Conservation (phyloP, 2,797 vertebrate species). For the Sciurus carolinensis region DNA sequence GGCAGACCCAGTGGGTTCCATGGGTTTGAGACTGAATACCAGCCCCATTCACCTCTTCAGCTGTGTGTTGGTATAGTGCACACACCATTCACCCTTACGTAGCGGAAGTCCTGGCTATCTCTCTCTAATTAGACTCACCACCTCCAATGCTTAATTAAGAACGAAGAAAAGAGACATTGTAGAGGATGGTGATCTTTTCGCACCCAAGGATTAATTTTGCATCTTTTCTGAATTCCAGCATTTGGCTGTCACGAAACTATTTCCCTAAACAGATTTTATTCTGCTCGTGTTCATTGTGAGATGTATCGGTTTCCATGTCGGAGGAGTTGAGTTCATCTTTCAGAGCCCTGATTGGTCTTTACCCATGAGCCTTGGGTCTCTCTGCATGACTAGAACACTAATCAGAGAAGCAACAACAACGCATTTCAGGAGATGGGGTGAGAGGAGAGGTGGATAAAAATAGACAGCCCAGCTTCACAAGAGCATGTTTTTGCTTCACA, state of each 20-base stretch:
- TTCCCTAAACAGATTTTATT: conserved; percentile 65
- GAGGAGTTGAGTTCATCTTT: conserved; percentile 64
- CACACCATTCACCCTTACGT: neutral
- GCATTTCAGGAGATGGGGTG: conserved; percentile 23
- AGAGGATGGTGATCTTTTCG: neutral
- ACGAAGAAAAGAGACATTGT: neutral
- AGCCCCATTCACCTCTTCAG: neutral
- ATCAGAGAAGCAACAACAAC: conserved; percentile 66
- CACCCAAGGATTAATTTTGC: conserved; percentile 45
- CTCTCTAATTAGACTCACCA: conserved; percentile 21
- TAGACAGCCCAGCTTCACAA: conserved; percentile 70
- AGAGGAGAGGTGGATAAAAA: conserved; percentile 73
- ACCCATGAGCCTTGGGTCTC: conserved; percentile 43
- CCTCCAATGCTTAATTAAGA: conserved; percentile 41
- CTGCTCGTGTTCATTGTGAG: conserved; percentile 37
- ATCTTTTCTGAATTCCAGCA: conserved; percentile 53
- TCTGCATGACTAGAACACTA: conserved; percentile 71
- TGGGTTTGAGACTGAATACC: neutral
- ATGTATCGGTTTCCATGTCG: conserved; percentile 12
- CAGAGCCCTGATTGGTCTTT: conserved; percentile 69
- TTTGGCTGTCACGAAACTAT: conserved; percentile 51
- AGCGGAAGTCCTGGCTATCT: neutral
- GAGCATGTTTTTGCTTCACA: conserved; percentile 58
- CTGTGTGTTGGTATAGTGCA: neutral
- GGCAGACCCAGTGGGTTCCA: neutral